These are phyloP conservation scores for Taphrorychus bicolor DNA, from an alignment of 2,888 invertebrate genomes.

Conservation along the genomic window DNA sequence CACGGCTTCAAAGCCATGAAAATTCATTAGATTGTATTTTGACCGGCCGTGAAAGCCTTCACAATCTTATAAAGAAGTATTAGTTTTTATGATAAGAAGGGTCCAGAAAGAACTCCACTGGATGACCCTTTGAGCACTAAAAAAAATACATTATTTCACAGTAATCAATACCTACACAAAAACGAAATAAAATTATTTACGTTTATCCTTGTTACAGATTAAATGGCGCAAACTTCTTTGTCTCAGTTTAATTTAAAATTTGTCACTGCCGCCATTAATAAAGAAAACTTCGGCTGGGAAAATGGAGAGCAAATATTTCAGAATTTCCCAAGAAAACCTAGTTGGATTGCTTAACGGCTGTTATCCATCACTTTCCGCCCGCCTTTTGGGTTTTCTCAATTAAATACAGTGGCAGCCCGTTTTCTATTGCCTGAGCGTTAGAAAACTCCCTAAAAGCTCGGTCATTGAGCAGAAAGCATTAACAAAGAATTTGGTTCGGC, in stretches of 20 bases:
- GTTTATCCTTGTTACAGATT: no score
- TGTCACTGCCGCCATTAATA: conserved; percentile 27
- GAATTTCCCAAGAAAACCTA: conserved; percentile 38
- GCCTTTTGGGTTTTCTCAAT: conserved; percentile 47
- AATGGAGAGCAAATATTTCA: conserved; percentile 33
- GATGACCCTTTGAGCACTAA: no score
- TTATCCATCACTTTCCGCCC: conserved; percentile 55
- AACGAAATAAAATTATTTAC: no score
- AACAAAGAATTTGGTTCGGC: not conserved
- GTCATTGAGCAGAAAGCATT: no score
- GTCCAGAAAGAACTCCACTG: no score
- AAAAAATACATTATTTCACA: no score
- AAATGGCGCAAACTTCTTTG: not conserved
- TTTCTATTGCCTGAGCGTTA: not conserved
- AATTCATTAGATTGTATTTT: no score
- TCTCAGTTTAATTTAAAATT: conserved; percentile 16
- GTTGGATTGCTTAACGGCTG: conserved; percentile 49
- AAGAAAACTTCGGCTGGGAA: conserved; percentile 16
- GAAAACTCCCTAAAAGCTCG: not conserved
- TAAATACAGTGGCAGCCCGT: conserved; percentile 24
- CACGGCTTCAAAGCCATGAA: no score
- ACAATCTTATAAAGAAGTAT: no score
- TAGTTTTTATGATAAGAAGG: no score
- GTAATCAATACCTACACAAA: no score
- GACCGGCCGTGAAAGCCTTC: no score